Evolutionary conservation across 2,797 vertebrate species (phyloP).

Genomic region (Eulemur mongoz): DNA sequence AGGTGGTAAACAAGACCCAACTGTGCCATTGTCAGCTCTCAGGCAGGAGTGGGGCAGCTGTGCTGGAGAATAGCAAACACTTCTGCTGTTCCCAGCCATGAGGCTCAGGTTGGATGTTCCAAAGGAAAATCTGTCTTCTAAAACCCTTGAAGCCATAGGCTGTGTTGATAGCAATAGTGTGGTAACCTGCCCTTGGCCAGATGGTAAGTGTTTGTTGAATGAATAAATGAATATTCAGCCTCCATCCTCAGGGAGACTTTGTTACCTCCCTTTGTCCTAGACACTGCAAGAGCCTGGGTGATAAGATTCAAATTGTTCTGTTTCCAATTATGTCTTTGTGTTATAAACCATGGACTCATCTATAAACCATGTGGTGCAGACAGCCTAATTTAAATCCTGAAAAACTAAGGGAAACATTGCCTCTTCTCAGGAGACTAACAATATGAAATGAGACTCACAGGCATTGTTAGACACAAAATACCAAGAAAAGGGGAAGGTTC

Average conservation of each 20-base stretch:
- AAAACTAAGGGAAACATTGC: not conserved
- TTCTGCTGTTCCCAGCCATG: not conserved
- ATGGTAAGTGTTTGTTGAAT: not conserved
- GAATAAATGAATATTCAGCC: not conserved
- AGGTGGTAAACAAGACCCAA: not conserved
- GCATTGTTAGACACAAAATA: not conserved
- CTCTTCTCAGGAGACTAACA: not conserved
- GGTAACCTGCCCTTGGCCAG: not conserved
- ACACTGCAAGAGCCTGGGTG: not conserved
- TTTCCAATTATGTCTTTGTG: conserved; percentile 17
- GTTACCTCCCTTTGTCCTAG: not conserved
- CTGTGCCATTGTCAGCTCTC: not conserved
- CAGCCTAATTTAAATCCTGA: conserved; percentile 24
- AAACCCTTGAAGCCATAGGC: not conserved
- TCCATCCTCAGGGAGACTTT: not conserved
- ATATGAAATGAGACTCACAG: not conserved
- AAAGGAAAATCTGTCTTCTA: not conserved
- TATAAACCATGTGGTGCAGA: not conserved
- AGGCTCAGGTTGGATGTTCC: not conserved
- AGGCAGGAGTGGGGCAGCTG: not conserved
- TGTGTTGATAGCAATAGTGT: not conserved
- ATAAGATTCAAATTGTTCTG: not conserved
- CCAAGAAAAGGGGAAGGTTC: conserved; percentile 2
- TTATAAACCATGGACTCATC: not conserved
- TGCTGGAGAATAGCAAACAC: not conserved